A percentile compares a stretch with the other conserved stretches of the same genome.
Evolutionary conservation across 2,113 vertebrate species (phyloP).

Genomic region (Atherinomorus stipes): DNA sequence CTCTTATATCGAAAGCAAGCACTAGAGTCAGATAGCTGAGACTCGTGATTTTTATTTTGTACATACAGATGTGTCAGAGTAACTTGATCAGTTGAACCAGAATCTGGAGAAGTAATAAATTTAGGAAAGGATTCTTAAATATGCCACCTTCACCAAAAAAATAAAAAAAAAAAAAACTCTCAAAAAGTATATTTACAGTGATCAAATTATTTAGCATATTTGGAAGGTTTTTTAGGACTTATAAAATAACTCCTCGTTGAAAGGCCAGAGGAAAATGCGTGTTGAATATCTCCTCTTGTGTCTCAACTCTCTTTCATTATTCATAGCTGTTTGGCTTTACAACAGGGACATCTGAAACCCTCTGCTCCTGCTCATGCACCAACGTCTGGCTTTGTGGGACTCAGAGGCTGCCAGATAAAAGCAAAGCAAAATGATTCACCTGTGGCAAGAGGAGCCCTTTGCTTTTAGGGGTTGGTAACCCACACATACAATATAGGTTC

Average conservation of each 20-base stretch:
- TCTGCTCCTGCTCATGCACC: constrained; percentile 50
- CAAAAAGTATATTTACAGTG: constrained; percentile 7
- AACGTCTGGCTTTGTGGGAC: constrained; percentile 47
- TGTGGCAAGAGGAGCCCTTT: constrained; percentile 65
- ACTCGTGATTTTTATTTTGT: constrained; percentile 3
- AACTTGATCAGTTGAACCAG: constrained; percentile 52
- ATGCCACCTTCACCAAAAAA: constrained; percentile 26
- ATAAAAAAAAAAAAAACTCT: not conserved
- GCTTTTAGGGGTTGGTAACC: constrained; percentile 70
- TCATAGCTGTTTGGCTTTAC: constrained; percentile 58
- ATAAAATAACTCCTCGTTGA: not conserved
- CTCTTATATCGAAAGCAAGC: constrained; percentile 63
- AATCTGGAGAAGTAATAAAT: constrained; percentile 45
- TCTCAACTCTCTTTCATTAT: constrained; percentile 67
- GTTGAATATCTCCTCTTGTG: constrained; percentile 1
- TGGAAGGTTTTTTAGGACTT: not conserved
- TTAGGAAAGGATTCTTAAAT: constrained; percentile 47
- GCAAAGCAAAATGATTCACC: constrained; percentile 74
- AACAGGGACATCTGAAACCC: constrained; percentile 59
- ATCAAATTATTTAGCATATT: not conserved
- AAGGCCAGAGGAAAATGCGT: constrained; percentile 5
- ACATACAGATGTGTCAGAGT: constrained; percentile 17
- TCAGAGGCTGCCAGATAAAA: constrained; percentile 59
- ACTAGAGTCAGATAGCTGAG: constrained; percentile 40
- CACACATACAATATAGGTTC: constrained; percentile 54